Evolutionary conservation across 1,140 invertebrate genomes (phyloP).

Genomic region (Neodiprion pinetum): DNA sequence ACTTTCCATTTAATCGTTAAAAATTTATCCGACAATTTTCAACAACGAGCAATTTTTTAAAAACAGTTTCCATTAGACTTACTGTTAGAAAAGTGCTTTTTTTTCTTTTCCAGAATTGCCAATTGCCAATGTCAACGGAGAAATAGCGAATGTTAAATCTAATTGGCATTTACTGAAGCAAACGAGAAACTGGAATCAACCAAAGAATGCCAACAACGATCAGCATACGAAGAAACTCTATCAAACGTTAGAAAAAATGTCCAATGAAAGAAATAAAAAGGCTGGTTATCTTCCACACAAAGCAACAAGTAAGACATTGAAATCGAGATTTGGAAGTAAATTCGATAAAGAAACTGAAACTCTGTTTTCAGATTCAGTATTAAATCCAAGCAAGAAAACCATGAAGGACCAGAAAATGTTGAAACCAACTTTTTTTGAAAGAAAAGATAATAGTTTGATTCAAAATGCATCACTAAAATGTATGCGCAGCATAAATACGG

Average conservation of each 20-base stretch:
- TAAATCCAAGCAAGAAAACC: background rate
- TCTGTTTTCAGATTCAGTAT: too few species aligned
- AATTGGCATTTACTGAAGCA: conserved; percentile 31
- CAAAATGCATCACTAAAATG: too few species aligned
- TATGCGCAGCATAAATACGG: too few species aligned
- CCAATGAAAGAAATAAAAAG: conserved; percentile 22
- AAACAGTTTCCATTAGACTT: too few species aligned
- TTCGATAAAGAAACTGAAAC: conserved; percentile 15
- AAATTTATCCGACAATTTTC: too few species aligned
- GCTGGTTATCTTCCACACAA: conserved; percentile 16
- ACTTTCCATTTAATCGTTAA: too few species aligned
- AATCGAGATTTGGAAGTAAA: background rate
- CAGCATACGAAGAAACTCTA: conserved; percentile 28
- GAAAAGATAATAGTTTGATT: background rate
- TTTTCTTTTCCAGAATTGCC: too few species aligned
- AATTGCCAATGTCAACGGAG: background rate
- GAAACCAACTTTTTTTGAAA: background rate
- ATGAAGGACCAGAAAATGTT: background rate
- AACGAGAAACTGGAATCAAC: conserved; percentile 10
- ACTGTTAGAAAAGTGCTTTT: too few species aligned
- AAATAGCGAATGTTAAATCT: conserved; percentile 29
- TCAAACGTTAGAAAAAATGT: conserved; percentile 30
- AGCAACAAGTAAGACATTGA: conserved; percentile 12
- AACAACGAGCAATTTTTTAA: too few species aligned
- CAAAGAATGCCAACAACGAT: conserved; percentile 14